These are phyloP conservation scores for Dipodomys ordii DNA, from an alignment of 2,113 vertebrate species.

Conservation along the genomic window DNA sequence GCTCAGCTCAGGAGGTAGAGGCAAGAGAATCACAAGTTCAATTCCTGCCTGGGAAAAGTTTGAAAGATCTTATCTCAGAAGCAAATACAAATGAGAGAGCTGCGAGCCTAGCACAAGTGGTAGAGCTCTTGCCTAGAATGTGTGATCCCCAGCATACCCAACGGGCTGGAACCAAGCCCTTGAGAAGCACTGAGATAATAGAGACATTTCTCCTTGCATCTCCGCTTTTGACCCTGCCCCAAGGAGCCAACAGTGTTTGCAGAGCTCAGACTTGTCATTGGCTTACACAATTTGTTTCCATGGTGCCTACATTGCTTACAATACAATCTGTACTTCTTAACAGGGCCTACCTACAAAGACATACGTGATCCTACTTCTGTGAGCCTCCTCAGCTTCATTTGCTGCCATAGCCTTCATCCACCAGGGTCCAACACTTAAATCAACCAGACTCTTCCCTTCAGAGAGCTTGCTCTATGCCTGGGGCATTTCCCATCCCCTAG, in stretches of 20 bases:
- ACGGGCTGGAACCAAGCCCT: too few relatives aligned
- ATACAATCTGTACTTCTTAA: neutral
- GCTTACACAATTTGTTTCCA: neutral
- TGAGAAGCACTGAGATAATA: neutral
- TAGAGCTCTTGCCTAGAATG: too few relatives aligned
- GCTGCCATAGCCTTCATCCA: accelerated
- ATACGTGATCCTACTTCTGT: neutral
- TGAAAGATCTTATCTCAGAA: too few relatives aligned
- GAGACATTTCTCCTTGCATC: neutral
- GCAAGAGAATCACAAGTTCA: too few relatives aligned
- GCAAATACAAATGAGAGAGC: too few relatives aligned
- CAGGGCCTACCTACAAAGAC: too few relatives aligned
- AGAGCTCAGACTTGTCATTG: neutral
- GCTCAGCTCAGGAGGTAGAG: too few relatives aligned
- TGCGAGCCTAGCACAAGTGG: too few relatives aligned
- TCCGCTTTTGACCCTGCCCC: neutral
- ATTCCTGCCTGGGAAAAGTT: too few relatives aligned
- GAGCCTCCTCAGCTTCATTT: neutral
- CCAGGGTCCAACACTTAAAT: neutral
- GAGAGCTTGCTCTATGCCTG: neutral
- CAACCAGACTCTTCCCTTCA: neutral
- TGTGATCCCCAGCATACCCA: too few relatives aligned
- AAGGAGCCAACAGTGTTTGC: neutral
- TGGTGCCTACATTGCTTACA: too few relatives aligned
- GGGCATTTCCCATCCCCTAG: too few relatives aligned